Percentiles rank a stretch among this genome's conserved stretches.
Evolutionary conservation across 35 echinoderm and acorn worm species (phyloP).

Genomic region (Ptychodera flava): DNA sequence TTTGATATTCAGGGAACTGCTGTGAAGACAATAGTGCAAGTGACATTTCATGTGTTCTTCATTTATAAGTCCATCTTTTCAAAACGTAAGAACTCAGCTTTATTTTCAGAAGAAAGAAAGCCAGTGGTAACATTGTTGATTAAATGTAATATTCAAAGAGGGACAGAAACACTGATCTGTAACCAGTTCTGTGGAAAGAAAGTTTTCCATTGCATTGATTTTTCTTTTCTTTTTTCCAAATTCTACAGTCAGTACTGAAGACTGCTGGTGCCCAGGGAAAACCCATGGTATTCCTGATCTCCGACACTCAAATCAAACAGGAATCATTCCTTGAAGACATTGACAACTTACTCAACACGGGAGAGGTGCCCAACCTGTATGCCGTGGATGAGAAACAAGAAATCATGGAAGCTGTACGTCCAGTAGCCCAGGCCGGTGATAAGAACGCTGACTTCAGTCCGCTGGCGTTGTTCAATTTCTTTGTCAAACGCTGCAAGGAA

Average conservation of each 20-base stretch:
- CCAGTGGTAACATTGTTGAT: too few species aligned
- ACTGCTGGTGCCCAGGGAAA: conserved; percentile 87
- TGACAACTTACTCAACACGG: conserved; percentile 93
- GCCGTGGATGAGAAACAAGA: conserved; percentile 97
- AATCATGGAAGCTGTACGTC: conserved; percentile 94
- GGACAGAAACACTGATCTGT: too few species aligned
- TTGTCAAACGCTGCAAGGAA: conserved; percentile 92
- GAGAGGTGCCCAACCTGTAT: conserved; percentile 96
- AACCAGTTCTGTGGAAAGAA: too few species aligned
- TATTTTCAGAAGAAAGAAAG: too few species aligned
- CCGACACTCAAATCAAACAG: conserved; percentile 98
- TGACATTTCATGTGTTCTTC: too few species aligned
- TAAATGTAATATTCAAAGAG: too few species aligned
- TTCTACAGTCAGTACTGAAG: conserved; percentile 74
- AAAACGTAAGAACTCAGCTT: too few species aligned
- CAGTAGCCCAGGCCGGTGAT: conserved; percentile 93
- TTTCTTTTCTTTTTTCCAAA: too few species aligned
- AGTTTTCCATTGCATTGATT: too few species aligned
- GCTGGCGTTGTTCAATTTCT: conserved; percentile 94
- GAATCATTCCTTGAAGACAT: conserved; percentile 99
- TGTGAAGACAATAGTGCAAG: too few species aligned
- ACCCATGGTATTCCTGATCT: conserved; percentile 87
- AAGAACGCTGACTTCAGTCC: conserved; percentile 99
- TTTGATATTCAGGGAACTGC: too few species aligned
- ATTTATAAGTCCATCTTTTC: too few species aligned